A percentile compares a stretch with the other conserved stretches of the same genome.
These are phyloP conservation scores for Anisognathus igniventris DNA, from an alignment of 2,797 vertebrate species.

Conservation along the genomic window DNA sequence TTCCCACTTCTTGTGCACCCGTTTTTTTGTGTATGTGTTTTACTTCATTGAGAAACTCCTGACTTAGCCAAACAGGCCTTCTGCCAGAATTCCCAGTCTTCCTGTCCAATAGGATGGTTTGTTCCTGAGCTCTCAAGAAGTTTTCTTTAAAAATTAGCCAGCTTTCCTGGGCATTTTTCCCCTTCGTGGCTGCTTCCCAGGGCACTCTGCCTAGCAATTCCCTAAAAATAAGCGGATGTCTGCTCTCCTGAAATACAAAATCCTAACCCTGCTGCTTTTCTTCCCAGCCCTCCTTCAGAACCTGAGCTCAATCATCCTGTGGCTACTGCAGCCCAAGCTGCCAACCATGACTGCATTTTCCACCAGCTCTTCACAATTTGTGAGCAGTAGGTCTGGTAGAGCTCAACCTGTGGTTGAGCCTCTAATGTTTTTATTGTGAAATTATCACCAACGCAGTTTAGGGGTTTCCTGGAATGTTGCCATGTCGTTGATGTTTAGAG, in stretches of 20 bases:
- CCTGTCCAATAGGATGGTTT: not conserved
- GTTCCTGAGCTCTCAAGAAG: not conserved
- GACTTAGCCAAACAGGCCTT: not conserved
- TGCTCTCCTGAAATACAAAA: not conserved
- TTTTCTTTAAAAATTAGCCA: slow-evolving; percentile 34
- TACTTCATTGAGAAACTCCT: slow-evolving; percentile 1
- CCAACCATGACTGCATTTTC: not conserved
- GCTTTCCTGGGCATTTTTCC: slow-evolving; percentile 31
- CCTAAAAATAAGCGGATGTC: slow-evolving; percentile 15
- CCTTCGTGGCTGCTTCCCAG: slow-evolving; percentile 24
- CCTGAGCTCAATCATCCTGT: not conserved
- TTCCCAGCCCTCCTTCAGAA: not conserved
- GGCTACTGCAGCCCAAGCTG: not conserved
- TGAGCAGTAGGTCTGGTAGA: not conserved
- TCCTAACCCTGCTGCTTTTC: not conserved
- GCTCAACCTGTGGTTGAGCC: not conserved
- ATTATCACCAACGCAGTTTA: not conserved
- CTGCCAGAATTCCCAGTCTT: not conserved
- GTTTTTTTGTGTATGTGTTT: not conserved
- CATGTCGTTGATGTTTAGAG: not conserved
- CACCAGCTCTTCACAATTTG: not conserved
- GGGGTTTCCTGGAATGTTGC: not conserved
- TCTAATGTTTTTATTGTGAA: not conserved
- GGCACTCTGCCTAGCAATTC: not conserved
- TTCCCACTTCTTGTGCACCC: not conserved